Evolutionary conservation across 2,888 invertebrate species (phyloP), one percentile per base, ranked within the genome.

Genomic region (Darwinula stevensoni): DNA sequence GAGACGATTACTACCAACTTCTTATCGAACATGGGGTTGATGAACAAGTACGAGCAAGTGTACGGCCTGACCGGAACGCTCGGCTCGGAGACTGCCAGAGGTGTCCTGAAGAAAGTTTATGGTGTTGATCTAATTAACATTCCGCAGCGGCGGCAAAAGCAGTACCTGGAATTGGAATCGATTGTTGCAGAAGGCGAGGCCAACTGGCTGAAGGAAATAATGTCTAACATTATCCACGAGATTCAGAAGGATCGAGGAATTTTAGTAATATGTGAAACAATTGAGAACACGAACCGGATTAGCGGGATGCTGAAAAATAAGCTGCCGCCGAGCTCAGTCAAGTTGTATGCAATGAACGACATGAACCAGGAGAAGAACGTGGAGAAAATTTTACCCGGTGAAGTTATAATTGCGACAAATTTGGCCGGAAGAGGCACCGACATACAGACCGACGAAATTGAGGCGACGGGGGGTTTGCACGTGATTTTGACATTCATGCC

Each of bases 391-490:
- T 9, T 13, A 11, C 18, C 35, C 6, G 37, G 27, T 1, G 17
- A 33, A 11, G 13, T 42, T 2, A 34, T 41, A 3, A 22, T 42
- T 15, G 33, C 42, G 1, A 41, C 41, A 6, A 41, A 41, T 22
- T 22, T 42, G 9, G 42, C 42, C 26, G 41, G 41, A 0, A 32
- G 41, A 1, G 41, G 41, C n/a, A 42, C 42, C 3, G 41, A 41
- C 29, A 36, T 42, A 14, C 37, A 36, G 17, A 15, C 28, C 15
- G 13, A 35, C 2, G 31, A 34, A 1, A 17, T 39, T 2, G 5
- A 18, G 4, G 16, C 15, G 14, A n/a, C 14, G 3, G 39, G 39
- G 1, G 41, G 41, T 0, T 32, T 41, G 13, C 39, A 40, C 17
- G 39, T 39, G 11, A 35, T 37, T 30, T 30, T 41, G 13, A 27